Conservation (phyloP, 2,888 invertebrate genomes). For the Chrysotoxum bicinctum region DNA sequence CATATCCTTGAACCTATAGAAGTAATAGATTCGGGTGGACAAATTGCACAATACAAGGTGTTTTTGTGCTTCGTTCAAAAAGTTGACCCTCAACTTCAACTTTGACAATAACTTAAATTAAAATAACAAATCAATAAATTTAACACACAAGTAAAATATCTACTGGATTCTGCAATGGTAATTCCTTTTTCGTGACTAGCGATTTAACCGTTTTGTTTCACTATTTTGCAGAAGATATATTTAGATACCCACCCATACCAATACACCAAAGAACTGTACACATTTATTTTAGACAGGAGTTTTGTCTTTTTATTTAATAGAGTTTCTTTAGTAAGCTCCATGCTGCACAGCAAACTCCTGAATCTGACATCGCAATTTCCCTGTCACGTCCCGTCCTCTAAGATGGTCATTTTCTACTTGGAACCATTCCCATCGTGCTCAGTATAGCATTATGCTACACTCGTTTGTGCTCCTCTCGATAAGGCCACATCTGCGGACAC, state of each 20-base stretch:
- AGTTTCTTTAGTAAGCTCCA: constrained; percentile 19
- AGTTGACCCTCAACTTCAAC: not conserved
- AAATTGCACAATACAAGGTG: too few relatives aligned
- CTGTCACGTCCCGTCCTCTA: constrained; percentile 34
- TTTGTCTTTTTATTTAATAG: constrained; percentile 7
- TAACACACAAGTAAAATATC: not conserved
- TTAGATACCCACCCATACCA: not conserved
- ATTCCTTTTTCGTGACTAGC: constrained; percentile 5
- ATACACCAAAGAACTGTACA: not conserved
- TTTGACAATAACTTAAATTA: not conserved
- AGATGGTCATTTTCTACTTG: constrained; percentile 52
- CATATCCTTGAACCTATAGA: too few relatives aligned
- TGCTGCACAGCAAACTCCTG: constrained; percentile 30
- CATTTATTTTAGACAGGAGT: constrained; percentile 7
- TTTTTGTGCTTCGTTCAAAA: not conserved
- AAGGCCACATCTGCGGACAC: constrained; percentile 52
- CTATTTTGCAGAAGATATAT: not conserved
- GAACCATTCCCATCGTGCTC: constrained; percentile 10
- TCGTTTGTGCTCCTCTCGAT: constrained; percentile 41
- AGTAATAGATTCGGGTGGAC: too few relatives aligned
- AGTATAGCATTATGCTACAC: constrained; percentile 30
- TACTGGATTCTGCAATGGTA: not conserved
- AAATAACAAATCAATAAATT: constrained; percentile 14
- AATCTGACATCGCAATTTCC: constrained; percentile 54
- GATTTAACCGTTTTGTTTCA: not conserved